Conservation (phyloP, 2,797 vertebrate species). For the Brachymystax lenok region DNA sequence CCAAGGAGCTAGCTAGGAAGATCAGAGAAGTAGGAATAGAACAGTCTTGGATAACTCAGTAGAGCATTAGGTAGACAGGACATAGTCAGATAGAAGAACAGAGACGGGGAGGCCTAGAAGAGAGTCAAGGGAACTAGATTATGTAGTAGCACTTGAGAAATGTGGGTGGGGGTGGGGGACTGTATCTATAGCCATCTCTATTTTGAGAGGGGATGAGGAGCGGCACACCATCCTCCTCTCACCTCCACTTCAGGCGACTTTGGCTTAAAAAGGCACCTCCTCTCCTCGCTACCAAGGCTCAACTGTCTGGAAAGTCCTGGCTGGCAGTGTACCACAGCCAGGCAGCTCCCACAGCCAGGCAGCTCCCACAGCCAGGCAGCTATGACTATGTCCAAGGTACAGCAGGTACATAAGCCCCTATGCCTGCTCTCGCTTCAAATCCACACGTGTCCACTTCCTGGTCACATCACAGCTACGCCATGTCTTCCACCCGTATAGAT, state of each 20-base stretch:
- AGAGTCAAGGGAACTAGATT: not conserved
- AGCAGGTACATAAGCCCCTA: not conserved
- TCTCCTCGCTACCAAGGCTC: slow-evolving; percentile 16
- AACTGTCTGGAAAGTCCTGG: slow-evolving; percentile 33
- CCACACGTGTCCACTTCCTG: not conserved
- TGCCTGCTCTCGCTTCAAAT: not conserved
- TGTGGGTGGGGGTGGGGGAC: too few relatives aligned
- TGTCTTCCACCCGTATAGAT: not conserved
- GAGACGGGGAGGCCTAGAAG: not conserved
- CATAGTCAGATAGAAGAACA: not conserved
- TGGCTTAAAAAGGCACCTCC: slow-evolving; percentile 35
- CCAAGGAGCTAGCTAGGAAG: not conserved
- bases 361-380: not conserved
- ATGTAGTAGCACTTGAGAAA: too few relatives aligned
- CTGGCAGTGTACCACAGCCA: slow-evolving; percentile 12
- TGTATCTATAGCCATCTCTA: slow-evolving; percentile 22
- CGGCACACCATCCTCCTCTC: slow-evolving; percentile 22
- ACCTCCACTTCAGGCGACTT: slow-evolving; percentile 44
- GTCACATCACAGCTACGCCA: not conserved
- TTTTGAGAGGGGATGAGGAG: slow-evolving; percentile 16
- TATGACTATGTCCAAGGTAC: not conserved
- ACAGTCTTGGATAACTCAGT: slow-evolving; percentile 13
- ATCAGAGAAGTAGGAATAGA: not conserved
- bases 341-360: too few relatives aligned
- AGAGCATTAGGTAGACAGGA: slow-evolving; percentile 21